Evolutionary conservation across 1,140 invertebrate genomes (phyloP).

Genomic region (Ceratina japonica): DNA sequence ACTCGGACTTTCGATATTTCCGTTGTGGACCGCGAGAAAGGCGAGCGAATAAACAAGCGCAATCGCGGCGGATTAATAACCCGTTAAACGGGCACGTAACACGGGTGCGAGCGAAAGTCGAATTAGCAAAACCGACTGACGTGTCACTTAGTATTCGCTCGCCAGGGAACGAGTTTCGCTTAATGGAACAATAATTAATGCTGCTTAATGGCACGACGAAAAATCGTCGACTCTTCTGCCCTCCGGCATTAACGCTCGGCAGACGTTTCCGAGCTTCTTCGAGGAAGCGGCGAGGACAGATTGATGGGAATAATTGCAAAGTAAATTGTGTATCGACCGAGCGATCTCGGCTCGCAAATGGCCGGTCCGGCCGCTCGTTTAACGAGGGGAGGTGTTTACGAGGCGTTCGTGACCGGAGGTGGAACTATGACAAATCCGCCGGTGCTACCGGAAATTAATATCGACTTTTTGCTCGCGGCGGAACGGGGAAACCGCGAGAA

Average conservation of each 20-base stretch:
- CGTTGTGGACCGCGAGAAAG: background rate
- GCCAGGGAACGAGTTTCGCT: slow-evolving; percentile 10
- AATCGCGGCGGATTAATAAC: slow-evolving; percentile 18
- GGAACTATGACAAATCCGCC: slow-evolving; percentile 44
- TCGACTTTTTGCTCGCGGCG: slow-evolving; percentile 26
- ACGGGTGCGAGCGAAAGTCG: slow-evolving; percentile 42
- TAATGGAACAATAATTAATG: slow-evolving; percentile 45
- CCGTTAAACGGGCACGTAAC: slow-evolving; percentile 36
- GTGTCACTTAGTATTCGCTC: slow-evolving; percentile 30
- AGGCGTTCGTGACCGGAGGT: slow-evolving; percentile 52
- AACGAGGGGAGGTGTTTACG: slow-evolving; percentile 27
- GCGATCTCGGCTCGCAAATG: slow-evolving; percentile 40
- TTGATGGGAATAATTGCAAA: slow-evolving; percentile 57
- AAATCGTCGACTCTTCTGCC: background rate
- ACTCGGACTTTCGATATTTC: background rate
- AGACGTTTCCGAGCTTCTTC: background rate
- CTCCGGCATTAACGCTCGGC: too few species aligned
- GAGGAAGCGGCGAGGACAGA: slow-evolving; percentile 18
- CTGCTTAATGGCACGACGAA: background rate
- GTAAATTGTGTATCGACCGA: slow-evolving; percentile 50
- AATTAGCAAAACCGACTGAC: slow-evolving; percentile 40
- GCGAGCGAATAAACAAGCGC: background rate
- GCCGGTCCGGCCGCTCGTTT: slow-evolving; percentile 12
- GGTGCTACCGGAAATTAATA: slow-evolving; percentile 40
- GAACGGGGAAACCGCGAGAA: slow-evolving; percentile 28